Evolutionary conservation across 1,140 invertebrate genomes (phyloP).

Genomic region (Drosophila pectinifera): DNA sequence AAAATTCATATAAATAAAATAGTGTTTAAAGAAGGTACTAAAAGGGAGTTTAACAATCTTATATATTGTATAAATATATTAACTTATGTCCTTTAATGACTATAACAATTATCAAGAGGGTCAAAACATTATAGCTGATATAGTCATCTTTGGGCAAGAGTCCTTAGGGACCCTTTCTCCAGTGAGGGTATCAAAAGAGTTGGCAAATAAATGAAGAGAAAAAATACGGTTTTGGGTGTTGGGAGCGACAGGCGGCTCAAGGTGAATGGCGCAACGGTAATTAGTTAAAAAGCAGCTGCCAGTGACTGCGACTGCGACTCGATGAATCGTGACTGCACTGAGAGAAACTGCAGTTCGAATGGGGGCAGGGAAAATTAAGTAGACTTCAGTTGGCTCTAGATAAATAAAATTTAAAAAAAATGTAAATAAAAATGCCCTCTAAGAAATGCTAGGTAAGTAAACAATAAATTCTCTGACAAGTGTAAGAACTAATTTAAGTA

Average conservation of each 20-base stretch:
- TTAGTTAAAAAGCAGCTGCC: slow-evolving; percentile 75
- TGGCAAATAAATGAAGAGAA: slow-evolving; percentile 7
- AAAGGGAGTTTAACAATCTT: too few species aligned
- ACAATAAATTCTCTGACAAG: too few species aligned
- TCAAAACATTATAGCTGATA: too few species aligned
- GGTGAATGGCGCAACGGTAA: slow-evolving; percentile 79
- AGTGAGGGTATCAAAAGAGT: slow-evolving; percentile 27
- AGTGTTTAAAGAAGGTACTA: not conserved
- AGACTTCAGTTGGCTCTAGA: too few species aligned
- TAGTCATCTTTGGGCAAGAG: too few species aligned
- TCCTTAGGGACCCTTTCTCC: not conserved
- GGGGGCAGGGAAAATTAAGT: not conserved
- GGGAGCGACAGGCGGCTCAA: slow-evolving; percentile 68
- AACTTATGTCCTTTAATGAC: too few species aligned
- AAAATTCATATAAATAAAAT: not conserved
- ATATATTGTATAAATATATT: too few species aligned
- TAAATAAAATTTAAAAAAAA: too few species aligned
- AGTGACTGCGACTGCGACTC: slow-evolving; percentile 39
- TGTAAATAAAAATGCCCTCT: too few species aligned
- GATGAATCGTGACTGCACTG: slow-evolving; percentile 45
- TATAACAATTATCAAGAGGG: too few species aligned
- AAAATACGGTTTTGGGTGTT: slow-evolving; percentile 66
- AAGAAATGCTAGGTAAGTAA: too few species aligned
- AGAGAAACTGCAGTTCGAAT: not conserved
- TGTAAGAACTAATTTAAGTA: too few species aligned